Percentiles rank a stretch among this genome's conserved stretches.
These are phyloP conservation scores for Monochamus alternatus DNA, from an alignment of 2,888 invertebrate species.

Conservation along the genomic window DNA sequence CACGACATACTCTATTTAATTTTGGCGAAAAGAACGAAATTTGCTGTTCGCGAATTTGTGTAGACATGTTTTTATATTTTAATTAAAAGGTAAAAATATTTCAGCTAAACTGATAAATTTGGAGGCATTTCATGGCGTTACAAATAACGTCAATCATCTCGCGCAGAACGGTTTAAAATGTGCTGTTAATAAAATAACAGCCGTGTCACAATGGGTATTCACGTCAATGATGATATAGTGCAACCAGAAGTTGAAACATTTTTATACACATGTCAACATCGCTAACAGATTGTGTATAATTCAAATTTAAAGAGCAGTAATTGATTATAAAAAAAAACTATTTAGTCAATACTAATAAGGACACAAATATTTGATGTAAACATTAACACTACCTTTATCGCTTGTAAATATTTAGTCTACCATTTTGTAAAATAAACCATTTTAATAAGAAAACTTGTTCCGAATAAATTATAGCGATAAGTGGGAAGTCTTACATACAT, in stretches of 20 bases:
- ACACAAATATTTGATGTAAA: constrained; percentile 7
- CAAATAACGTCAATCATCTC: background rate
- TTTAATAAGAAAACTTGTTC: background rate
- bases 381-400: background rate
- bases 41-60: no score
- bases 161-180: background rate
- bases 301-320: background rate
- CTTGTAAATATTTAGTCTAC: constrained; percentile 18
- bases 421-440: constrained; percentile 6
- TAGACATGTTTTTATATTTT: no score
- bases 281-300: background rate
- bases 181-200: background rate
- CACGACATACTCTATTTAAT: no score
- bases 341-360: background rate
- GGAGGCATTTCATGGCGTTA: background rate
- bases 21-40: no score
- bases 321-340: background rate
- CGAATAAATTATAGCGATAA: no score
- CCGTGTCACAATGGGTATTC: no score
- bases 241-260: no score
- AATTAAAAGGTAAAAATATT: no score
- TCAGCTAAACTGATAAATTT: no score
- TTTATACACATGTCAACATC: no score
- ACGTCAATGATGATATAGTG: no score
- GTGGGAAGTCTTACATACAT: no score